Percentiles rank a stretch among this genome's conserved stretches.
Evolutionary conservation across 2,113 vertebrate genomes (phyloP).

Genomic region (Thymallus thymallus): DNA sequence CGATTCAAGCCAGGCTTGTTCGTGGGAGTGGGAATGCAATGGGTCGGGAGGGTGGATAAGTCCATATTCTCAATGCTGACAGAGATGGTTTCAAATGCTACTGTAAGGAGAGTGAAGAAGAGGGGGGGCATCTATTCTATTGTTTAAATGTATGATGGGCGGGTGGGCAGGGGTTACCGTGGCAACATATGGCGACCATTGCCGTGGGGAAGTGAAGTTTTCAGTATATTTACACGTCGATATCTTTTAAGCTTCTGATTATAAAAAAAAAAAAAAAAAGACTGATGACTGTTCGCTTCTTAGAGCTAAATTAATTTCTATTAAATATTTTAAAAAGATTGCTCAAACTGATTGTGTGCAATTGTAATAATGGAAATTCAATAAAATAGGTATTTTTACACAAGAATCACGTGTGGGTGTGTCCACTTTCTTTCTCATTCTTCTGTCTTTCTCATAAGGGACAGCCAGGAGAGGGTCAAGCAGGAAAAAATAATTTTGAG

Average conservation of each 20-base stretch:
- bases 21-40: not conserved
- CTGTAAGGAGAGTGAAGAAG: slow-evolving; percentile 9
- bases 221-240: slow-evolving; percentile 54
- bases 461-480: not conserved
- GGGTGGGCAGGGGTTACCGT: slow-evolving; percentile 8
- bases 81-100: too few relatives aligned
- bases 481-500: not conserved
- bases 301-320: slow-evolving; percentile 67
- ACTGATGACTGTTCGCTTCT: slow-evolving; percentile 73
- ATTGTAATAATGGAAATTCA: slow-evolving; percentile 69
- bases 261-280: slow-evolving; percentile 33
- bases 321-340: slow-evolving; percentile 62
- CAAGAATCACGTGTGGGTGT: slow-evolving; percentile 28
- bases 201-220: slow-evolving; percentile 55
- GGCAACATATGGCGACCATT: slow-evolving; percentile 11
- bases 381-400: slow-evolving; percentile 76
- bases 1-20: not conserved
- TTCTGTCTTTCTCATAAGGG: not conserved
- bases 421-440: not conserved
- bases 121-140: slow-evolving; percentile 10
- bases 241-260: slow-evolving; percentile 56
- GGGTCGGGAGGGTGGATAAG: not conserved
- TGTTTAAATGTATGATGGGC: slow-evolving; percentile 15
- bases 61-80: not conserved
- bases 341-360: slow-evolving; percentile 69